Evolutionary conservation across 2,113 vertebrate species (phyloP).

Genomic region (Plectropomus leopardus): DNA sequence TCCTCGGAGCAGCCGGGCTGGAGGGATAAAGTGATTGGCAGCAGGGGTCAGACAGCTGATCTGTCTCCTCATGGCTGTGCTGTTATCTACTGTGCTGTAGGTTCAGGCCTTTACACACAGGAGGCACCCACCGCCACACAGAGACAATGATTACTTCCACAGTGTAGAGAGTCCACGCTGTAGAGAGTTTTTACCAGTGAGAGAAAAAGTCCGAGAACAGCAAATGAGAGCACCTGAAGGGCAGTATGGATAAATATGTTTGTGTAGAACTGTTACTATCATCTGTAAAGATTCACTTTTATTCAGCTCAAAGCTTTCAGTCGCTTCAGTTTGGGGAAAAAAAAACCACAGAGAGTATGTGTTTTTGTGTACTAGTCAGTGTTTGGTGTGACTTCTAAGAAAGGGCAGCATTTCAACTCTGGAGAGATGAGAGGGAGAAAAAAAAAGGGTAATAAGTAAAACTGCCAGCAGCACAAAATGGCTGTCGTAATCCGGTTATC

Average conservation of each 20-base stretch:
- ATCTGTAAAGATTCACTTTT: constrained; percentile 17
- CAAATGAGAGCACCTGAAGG: background rate
- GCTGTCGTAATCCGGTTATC: constrained; percentile 82
- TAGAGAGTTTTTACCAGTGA: constrained; percentile 1
- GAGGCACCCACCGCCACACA: constrained; percentile 61
- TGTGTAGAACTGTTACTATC: background rate
- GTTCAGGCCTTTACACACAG: constrained; percentile 60
- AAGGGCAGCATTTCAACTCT: constrained; percentile 75
- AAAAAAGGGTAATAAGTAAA: constrained; percentile 74
- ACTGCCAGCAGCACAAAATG: constrained; percentile 82
- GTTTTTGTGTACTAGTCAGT: constrained; percentile 58
- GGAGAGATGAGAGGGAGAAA: constrained; percentile 44
- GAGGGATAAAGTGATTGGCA: constrained; percentile 75
- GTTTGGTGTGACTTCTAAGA: constrained; percentile 71
- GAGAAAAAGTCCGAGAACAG: constrained; percentile 18
- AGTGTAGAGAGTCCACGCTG: constrained; percentile 42
- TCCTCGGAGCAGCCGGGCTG: constrained; percentile 40
- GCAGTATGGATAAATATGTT: constrained; percentile 10
- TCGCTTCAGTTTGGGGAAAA: constrained; percentile 37
- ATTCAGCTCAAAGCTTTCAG: constrained; percentile 23
- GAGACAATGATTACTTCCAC: constrained; percentile 71
- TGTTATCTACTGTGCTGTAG: constrained; percentile 69
- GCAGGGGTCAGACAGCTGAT: constrained; percentile 74
- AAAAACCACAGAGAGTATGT: background rate
- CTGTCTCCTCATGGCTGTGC: constrained; percentile 60